Evolutionary conservation across 1,140 invertebrate genomes (phyloP).

Genomic region (Drosophila ficusphila): DNA sequence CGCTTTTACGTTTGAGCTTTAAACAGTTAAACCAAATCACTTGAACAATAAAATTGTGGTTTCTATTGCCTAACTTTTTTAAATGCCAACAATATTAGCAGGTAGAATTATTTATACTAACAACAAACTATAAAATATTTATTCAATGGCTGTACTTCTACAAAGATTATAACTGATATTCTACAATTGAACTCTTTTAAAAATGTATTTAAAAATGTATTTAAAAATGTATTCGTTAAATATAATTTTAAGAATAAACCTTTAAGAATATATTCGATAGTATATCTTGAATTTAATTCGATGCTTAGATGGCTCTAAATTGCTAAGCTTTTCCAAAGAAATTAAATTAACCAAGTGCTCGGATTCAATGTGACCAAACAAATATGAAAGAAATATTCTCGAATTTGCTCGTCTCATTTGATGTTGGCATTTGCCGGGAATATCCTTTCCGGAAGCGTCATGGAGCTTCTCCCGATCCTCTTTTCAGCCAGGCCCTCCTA

Average conservation of each 20-base stretch:
- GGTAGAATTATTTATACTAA: too few relatives aligned
- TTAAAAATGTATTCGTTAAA: too few relatives aligned
- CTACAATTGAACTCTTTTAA: too few relatives aligned
- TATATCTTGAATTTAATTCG: too few relatives aligned
- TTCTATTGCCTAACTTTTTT: too few relatives aligned
- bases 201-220: too few relatives aligned
- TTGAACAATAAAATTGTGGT: conserved; percentile 26
- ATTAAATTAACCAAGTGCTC: conserved; percentile 14
- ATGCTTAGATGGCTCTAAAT: conserved; percentile 5
- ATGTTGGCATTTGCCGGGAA: conserved; percentile 26
- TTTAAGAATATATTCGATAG: too few relatives aligned
- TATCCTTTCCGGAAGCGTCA: not conserved
- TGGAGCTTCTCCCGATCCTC: not conserved
- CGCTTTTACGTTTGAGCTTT: conserved; percentile 36
- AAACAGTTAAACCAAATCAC: conserved; percentile 44
- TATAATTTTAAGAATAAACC: too few relatives aligned
- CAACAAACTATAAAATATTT: too few relatives aligned
- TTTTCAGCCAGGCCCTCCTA: conserved; percentile 12
- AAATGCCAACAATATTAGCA: too few relatives aligned
- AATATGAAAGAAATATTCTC: not conserved
- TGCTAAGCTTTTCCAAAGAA: not conserved
- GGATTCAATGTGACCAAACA: not conserved
- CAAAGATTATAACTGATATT: too few relatives aligned
- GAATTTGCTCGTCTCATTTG: conserved; percentile 22
- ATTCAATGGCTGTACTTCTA: too few relatives aligned